These are phyloP conservation scores for Argyra leucocephala DNA, from an alignment of 2,888 invertebrate species.

Conservation along the genomic window DNA sequence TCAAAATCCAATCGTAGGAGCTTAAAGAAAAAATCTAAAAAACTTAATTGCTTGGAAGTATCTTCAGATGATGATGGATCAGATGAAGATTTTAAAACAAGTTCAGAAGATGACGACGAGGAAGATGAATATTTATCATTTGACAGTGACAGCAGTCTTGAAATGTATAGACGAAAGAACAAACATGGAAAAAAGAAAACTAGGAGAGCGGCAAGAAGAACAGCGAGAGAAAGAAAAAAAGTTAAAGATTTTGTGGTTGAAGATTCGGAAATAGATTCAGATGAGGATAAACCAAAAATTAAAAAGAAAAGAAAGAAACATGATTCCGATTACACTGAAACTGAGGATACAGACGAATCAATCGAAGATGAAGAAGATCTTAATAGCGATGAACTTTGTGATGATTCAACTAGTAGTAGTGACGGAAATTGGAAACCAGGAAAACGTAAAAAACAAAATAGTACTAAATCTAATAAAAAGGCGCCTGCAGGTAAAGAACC, in stretches of 20 bases:
- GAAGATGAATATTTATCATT: constrained; percentile 53
- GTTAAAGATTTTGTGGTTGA: constrained; percentile 45
- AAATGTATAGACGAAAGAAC: constrained; percentile 44
- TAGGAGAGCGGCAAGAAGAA: constrained; percentile 44
- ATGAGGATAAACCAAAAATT: constrained; percentile 44
- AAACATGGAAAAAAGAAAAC: constrained; percentile 46
- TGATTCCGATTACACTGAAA: constrained; percentile 50
- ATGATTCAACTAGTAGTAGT: constrained; percentile 40
- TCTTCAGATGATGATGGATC: constrained; percentile 73
- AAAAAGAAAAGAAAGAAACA: constrained; percentile 46
- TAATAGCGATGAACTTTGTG: constrained; percentile 42
- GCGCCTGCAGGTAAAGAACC: constrained; percentile 21
- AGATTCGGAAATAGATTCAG: constrained; percentile 44
- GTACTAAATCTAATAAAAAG: constrained; percentile 12
- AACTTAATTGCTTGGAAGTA: constrained; percentile 71
- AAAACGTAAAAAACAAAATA: constrained; percentile 33
- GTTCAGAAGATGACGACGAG: constrained; percentile 48
- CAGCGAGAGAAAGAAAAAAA: constrained; percentile 40
- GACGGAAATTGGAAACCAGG: constrained; percentile 40
- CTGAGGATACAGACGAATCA: constrained; percentile 50
- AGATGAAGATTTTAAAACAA: constrained; percentile 81
- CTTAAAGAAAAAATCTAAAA: constrained; percentile 57
- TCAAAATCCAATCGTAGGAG: constrained; percentile 26
- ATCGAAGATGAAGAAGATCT: constrained; percentile 40
- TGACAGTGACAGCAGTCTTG: constrained; percentile 48